Base-by-base conservation (phyloP, 2,113 vertebrate species). In the Terrapene triunguis region DNA sequence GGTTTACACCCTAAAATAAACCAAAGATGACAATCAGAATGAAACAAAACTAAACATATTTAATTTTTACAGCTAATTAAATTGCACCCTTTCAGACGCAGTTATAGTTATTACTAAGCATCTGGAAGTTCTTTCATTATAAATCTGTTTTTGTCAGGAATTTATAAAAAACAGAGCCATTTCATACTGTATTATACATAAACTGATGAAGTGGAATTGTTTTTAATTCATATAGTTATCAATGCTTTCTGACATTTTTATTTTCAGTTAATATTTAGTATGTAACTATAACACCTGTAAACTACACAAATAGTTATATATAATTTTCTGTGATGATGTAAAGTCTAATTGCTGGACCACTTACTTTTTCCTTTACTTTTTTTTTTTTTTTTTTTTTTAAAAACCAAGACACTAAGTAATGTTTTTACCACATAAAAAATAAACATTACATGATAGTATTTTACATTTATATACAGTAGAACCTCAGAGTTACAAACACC, bases 1-100 rank as follows among this genome's bases (percentile, higher is more conserved):
- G 99, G 97, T 97, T 99, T 86, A 99, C 98, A 21, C 99, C 99
- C 99, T 99, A 54, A 9, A 90, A 35, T 7, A 79, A 82, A 59
- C 50, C n/a, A 96, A 79, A 85, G 32, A 19, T 6, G 29, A 54
- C 5, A 81, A 44, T 53, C 81, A 85, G n/a, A 86, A 65, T 2
- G 25, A 8, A 74, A 27, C 48, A 65, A 78, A 57, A 10, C 4
- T 76, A 42, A 57, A 12, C 38, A 32, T 14, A 32, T 14, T 3
- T 12, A 65, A 84, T 29, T 32, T 57, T 47, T 29, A 21, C 44
- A 78, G 78, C 32, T 13, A 2, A 1, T 3, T 29, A 6, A 32
- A 22, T 25, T 10, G 38, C 1, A 19, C 1, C 21, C 0, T n/a
- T 24, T 47, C 69, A 50, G 51, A 82, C 1, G 2, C 74, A 27